These are phyloP conservation scores for Gorsachius goisagi DNA, from an alignment of 2,113 vertebrate species.

Conservation along the genomic window DNA sequence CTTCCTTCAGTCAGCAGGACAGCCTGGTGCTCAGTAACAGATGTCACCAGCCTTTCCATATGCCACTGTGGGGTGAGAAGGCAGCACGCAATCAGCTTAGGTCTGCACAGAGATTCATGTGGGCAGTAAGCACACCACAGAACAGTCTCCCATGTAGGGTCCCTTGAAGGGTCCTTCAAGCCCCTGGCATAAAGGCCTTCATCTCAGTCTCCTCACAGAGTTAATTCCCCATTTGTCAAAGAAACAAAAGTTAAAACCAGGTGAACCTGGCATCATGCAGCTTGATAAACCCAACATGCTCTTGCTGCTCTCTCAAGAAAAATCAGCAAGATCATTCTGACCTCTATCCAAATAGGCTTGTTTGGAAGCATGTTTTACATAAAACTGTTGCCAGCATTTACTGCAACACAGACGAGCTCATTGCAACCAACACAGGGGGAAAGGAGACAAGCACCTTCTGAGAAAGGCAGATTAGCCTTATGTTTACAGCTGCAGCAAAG, in stretches of 20 bases:
- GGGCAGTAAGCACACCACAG: not conserved
- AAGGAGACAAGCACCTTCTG: not conserved
- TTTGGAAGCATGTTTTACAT: not conserved
- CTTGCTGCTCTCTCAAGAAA: not conserved
- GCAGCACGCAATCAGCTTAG: not conserved
- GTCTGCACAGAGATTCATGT: not conserved
- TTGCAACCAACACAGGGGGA: not conserved
- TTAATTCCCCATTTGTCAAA: not conserved
- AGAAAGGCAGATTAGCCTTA: not conserved
- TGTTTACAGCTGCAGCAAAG: not conserved
- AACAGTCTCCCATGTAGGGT: not conserved
- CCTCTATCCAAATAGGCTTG: not conserved
- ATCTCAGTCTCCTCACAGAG: not conserved
- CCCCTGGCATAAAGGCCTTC: not conserved
- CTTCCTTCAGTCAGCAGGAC: not conserved
- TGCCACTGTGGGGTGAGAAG: fast-evolving
- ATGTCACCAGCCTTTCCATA: not conserved
- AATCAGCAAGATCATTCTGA: not conserved
- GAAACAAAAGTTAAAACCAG: not conserved
- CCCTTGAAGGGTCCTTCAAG: not conserved
- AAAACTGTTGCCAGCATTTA: not conserved
- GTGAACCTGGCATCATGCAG: not conserved
- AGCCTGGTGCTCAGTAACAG: not conserved
- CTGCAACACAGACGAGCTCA: not conserved
- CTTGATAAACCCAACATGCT: not conserved